Conservation (phyloP, 1,140 invertebrate genomes). For the Pollicipes pollicipes region DNA sequence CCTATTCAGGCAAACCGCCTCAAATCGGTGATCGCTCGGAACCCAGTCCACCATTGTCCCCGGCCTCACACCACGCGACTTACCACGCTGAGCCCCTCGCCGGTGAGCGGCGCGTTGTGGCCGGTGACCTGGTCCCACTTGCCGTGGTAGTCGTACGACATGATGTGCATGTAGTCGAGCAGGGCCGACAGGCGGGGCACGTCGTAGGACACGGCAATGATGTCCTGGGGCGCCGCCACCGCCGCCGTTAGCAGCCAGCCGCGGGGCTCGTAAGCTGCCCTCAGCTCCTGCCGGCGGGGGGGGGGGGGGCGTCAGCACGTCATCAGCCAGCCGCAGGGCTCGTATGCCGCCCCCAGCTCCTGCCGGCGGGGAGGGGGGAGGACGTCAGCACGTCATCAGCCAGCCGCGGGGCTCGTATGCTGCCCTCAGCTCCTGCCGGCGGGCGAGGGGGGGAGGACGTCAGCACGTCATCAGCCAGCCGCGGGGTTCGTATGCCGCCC, state of each 20-base stretch:
- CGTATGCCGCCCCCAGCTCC: too few species aligned
- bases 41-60: too few species aligned
- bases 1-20: too few species aligned
- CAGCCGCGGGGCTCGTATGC: constrained; percentile 30
- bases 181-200: constrained; percentile 34
- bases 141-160: constrained; percentile 81
- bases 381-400: constrained; percentile 26
- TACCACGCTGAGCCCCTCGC: constrained; percentile 29
- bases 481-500: constrained; percentile 29
- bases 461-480: constrained; percentile 19
- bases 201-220: constrained; percentile 27
- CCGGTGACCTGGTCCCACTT: constrained; percentile 56
- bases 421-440: constrained; percentile 24
- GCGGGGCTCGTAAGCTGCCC: constrained; percentile 29
- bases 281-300: constrained; percentile 21
- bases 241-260: constrained; percentile 34
- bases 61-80: too few species aligned
- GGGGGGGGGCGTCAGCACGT: not conserved
- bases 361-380: too few species aligned
- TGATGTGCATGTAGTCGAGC: constrained; percentile 66
- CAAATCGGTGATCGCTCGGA: too few species aligned
- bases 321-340: too few species aligned
- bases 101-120: constrained; percentile 41
- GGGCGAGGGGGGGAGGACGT: constrained; percentile 7
- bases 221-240: constrained; percentile 31